Evolutionary conservation across 2,113 vertebrate species (phyloP).

Genomic region (Delphinus delphis): DNA sequence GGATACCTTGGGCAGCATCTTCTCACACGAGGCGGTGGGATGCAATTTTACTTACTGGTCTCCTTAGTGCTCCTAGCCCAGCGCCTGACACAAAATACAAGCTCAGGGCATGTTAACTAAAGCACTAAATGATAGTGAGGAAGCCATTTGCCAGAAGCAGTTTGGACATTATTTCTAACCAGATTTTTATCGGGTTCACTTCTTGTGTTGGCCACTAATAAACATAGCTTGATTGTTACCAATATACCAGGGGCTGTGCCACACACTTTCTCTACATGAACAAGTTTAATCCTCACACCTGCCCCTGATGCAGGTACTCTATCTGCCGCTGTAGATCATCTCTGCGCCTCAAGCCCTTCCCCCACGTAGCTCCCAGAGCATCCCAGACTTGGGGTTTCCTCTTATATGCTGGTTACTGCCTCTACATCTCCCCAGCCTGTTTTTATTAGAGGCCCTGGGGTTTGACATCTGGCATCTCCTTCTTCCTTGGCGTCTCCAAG

Average conservation of each 20-base stretch:
- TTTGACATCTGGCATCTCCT: neutral
- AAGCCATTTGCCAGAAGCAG: neutral
- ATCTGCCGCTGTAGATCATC: neutral
- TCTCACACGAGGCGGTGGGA: no score
- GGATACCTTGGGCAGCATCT: neutral
- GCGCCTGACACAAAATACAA: neutral
- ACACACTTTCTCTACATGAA: neutral
- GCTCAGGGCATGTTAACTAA: neutral
- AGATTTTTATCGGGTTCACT: no score
- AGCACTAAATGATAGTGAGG: neutral
- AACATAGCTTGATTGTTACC: fast-evolving
- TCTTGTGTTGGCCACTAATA: neutral
- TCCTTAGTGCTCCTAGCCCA: neutral
- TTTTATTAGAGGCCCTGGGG: neutral
- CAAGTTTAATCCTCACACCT: neutral
- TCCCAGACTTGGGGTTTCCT: neutral
- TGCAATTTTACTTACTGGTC: neutral
- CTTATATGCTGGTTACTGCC: neutral
- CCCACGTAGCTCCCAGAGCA: no score
- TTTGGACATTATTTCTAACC: fast-evolving
- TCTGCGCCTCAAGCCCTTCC: neutral
- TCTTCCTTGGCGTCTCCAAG: neutral
- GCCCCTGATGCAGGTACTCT: neutral
- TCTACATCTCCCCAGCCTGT: neutral
- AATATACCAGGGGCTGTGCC: no score